These are phyloP conservation scores for Dermatemys mawii DNA, from an alignment of 2,113 vertebrate genomes.

Conservation along the genomic window DNA sequence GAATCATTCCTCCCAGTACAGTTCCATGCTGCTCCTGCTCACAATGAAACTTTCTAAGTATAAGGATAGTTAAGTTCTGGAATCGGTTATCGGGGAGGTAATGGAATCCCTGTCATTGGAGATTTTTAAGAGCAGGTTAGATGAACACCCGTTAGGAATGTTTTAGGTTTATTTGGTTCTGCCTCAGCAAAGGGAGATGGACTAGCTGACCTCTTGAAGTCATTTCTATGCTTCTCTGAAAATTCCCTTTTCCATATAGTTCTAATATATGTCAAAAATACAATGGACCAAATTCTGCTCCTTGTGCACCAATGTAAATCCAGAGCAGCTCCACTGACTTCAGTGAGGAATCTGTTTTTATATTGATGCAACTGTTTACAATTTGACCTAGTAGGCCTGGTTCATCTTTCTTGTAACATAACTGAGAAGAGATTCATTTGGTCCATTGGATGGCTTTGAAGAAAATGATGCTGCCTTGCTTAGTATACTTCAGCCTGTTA, in stretches of 20 bases:
- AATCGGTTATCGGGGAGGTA: not conserved
- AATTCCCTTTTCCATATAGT: not conserved
- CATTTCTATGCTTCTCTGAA: not conserved
- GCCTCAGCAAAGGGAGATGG: not conserved
- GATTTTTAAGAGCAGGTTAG: not conserved
- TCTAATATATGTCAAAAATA: not conserved
- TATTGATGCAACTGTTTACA: not conserved
- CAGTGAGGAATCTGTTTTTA: not conserved
- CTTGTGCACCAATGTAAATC: not conserved
- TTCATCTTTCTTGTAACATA: not conserved
- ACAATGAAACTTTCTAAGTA: fast-evolving
- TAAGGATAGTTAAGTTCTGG: not conserved
- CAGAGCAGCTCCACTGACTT: not conserved
- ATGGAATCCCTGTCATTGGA: not conserved
- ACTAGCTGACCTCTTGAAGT: not conserved
- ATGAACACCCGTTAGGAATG: not conserved
- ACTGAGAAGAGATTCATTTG: not conserved
- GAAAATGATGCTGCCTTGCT: conserved; percentile 14
- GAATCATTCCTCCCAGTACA: not conserved
- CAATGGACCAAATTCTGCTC: not conserved
- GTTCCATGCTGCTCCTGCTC: not conserved
- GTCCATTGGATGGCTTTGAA: not conserved
- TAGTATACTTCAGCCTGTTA: conserved; percentile 24
- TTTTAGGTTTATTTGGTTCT: not conserved
- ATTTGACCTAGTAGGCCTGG: not conserved